Percentiles rank a stretch among this genome's conserved stretches.
These are phyloP conservation scores for Pachyramphus minor DNA, from an alignment of 2,113 vertebrate genomes.

Conservation along the genomic window DNA sequence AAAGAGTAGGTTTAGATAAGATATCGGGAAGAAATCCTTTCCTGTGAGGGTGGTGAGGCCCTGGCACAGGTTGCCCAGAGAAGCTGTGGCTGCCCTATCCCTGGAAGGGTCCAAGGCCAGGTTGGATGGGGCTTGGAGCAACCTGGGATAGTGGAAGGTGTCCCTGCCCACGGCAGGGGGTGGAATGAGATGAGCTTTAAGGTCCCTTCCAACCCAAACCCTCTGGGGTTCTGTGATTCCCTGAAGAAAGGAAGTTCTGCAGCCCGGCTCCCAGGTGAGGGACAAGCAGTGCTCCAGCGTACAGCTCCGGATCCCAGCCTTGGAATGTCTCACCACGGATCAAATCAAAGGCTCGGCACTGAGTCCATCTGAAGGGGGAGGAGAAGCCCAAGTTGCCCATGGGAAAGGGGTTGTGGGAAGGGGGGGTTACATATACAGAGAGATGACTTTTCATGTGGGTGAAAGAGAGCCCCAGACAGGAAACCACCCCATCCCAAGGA, in stretches of 20 bases:
- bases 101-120: neutral
- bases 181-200: neutral
- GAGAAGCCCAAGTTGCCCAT: neutral
- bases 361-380: neutral
- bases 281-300: neutral
- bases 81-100: neutral
- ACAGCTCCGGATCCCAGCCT: rapidly evolving
- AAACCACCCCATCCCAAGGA: neutral
- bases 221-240: neutral
- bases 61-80: rapidly evolving
- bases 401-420: neutral
- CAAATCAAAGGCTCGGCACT: neutral
- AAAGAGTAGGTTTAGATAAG: neutral
- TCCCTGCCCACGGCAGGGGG: neutral
- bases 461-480: neutral
- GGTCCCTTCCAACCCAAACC: neutral
- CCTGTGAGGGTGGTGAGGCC: neutral
- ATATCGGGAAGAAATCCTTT: neutral
- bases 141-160: rapidly evolving
- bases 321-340: neutral
- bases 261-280: neutral
- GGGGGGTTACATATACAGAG: neutral
- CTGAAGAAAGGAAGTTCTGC: neutral
- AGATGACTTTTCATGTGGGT: neutral
- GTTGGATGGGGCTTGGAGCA: neutral